Percentiles rank a stretch among this genome's conserved stretches.
phyloP scores from a whole-genome alignment of 2,113 vertebrate species.

The Tenebrosternarchus preto region DNA sequence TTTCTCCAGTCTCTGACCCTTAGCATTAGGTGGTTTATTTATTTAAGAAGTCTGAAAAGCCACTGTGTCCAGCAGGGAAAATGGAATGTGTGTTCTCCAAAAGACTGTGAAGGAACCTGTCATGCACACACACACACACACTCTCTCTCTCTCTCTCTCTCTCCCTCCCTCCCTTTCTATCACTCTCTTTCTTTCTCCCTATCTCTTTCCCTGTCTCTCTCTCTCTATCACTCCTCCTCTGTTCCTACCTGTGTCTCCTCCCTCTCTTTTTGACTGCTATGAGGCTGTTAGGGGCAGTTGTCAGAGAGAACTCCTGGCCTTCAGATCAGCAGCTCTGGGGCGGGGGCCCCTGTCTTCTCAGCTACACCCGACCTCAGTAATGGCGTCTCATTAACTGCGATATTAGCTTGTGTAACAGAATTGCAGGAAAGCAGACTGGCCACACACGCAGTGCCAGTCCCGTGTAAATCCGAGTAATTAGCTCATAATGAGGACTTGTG shows the following conservation, averaged over 20 bases:
- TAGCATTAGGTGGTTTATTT: conserved; percentile 13
- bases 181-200: background rate
- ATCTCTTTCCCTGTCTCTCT: background rate
- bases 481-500: background rate
- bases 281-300: conserved; percentile 22
- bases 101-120: background rate
- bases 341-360: conserved; percentile 16
- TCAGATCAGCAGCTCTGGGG: conserved; percentile 43
- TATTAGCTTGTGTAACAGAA: conserved; percentile 60
- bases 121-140: background rate
- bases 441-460: background rate
- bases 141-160: background rate
- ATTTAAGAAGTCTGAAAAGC: conserved; percentile 19
- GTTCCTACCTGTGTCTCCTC: background rate
- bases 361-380: conserved; percentile 60
- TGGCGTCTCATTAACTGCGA: conserved; percentile 58
- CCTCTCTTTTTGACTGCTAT: background rate
- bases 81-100: background rate
- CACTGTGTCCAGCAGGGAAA: background rate
- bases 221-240: background rate
- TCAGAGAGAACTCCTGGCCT: conserved; percentile 50
- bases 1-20: background rate
- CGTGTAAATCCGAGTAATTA: background rate
- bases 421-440: conserved; percentile 44
- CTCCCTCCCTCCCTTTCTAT: background rate